Base-by-base conservation (phyloP, 2,113 vertebrate species). In the Cephalopholis sonnerati region DNA sequence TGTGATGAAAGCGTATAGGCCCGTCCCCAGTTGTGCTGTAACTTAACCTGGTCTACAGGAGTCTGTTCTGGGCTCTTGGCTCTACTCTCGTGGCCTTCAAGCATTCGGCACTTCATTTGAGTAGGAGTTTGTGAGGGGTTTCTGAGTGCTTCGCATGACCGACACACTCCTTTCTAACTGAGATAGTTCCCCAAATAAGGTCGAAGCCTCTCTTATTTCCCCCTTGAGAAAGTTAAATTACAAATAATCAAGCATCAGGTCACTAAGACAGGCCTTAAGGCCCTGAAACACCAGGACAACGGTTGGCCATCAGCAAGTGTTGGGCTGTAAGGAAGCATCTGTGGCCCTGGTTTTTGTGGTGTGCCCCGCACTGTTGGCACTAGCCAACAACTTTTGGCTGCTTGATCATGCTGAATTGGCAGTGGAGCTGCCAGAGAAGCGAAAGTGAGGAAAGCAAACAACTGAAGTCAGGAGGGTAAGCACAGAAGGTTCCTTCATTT, bases 41-140 rank as follows among this genome's bases (percentile, higher is more conserved):
- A 91, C 82, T 74, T 89, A 87, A 89, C 70, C 85, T 87, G 76
- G 64, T 85, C 41, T 64, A 67, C 24, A 55, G 75, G 68, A 89
- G 71, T 76, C 83, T 90, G 87, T 90, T 91, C 82, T 84, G 73
- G 80, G 76, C 71, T 88, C 65, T 81, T 85, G 84, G 76, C 77
- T 87, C 65, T 22, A 32, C 63, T 76, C 74, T 82, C 16, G 39
- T 78, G 81, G 79, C 79, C 87, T 87, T 88, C 32, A 82, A 74
- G 66, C 57, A 71, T 83, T 87, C 78, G 82, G 63, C 83, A 87
- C 87, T 79, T 87, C 75, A 83, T 82, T 70, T 65, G 58, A 77
- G 65, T 44, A 65, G 72, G 81, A 82, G 77, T 83, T 68, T 68
- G 70, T 71, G 77, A 74, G 22, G 58, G 41, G 3, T 4, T 61